phyloP scores from a whole-genome alignment of 2,797 vertebrate species.

The Lepilemur ruficaudatus region DNA sequence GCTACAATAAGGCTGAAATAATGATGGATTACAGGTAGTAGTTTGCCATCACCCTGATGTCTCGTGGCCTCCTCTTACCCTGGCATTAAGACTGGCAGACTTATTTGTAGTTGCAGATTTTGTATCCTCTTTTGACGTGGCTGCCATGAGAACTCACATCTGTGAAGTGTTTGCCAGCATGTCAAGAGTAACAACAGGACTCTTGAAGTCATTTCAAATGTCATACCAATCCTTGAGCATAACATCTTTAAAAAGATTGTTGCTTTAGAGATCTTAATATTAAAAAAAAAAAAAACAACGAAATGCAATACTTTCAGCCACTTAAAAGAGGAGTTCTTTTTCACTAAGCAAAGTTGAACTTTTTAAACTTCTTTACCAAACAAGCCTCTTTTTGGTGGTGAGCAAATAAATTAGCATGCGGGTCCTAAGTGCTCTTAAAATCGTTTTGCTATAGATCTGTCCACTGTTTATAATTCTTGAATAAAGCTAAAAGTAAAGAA shows the following conservation, averaged over 20 bases:
- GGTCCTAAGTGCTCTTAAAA: conserved; percentile 77
- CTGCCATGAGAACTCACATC: conserved; percentile 46
- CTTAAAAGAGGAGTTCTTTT: conserved; percentile 72
- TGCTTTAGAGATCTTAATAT: conserved; percentile 71
- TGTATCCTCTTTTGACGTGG: not conserved
- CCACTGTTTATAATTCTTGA: conserved; percentile 78
- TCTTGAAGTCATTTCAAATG: conserved; percentile 68
- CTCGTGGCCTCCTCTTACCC: not conserved
- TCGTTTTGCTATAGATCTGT: conserved; percentile 73
- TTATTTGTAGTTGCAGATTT: conserved; percentile 37
- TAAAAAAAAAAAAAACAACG: not conserved
- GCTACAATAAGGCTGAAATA: not conserved
- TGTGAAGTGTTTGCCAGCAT: conserved; percentile 74
- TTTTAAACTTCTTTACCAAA: conserved; percentile 69
- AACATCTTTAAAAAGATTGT: conserved; percentile 60
- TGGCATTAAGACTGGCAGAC: not conserved
- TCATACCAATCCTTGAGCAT: conserved; percentile 68
- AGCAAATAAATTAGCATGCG: conserved; percentile 75
- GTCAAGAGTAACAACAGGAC: conserved; percentile 63
- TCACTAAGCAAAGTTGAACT: conserved; percentile 68
- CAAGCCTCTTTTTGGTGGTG: conserved; percentile 31
- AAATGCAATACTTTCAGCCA: conserved; percentile 50
- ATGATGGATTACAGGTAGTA: conserved; percentile 34
- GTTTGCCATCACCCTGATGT: not conserved
- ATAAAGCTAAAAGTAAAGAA: conserved; percentile 78